phyloP scores from a whole-genome alignment of 2,797 vertebrate species.

The Megaceryle alcyon region DNA sequence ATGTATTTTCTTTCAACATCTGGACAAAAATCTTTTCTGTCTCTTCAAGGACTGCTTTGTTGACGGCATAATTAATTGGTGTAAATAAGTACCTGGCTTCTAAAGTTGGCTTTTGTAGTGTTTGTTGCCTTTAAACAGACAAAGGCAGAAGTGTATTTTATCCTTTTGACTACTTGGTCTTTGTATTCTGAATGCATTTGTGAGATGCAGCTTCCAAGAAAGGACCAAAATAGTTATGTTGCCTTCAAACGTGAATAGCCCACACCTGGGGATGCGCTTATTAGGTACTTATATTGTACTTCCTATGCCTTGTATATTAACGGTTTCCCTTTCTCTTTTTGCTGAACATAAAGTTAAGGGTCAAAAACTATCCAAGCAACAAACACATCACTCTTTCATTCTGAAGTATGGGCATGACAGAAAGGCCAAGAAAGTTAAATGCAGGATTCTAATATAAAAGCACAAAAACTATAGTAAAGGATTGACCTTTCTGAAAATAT shows the following conservation, averaged over 20 bases:
- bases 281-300: not conserved
- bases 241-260: not conserved
- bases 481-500: not conserved
- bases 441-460: not conserved
- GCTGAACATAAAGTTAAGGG: not conserved
- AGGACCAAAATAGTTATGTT: not conserved
- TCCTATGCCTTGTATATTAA: not conserved
- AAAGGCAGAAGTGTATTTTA: constrained; percentile 22
- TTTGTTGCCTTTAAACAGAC: not conserved
- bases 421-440: not conserved
- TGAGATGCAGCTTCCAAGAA: not conserved
- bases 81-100: constrained; percentile 29
- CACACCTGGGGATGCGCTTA: not conserved
- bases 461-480: not conserved
- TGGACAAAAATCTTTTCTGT: not conserved
- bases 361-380: not conserved
- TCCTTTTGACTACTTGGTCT: not conserved
- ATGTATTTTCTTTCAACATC: not conserved
- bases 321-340: not conserved
- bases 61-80: constrained; percentile 15
- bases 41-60: constrained; percentile 48
- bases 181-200: constrained; percentile 4
- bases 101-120: not conserved
- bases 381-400: not conserved
- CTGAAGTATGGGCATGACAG: not conserved